Conservation (phyloP, 2,113 vertebrate species). For the Steatornis caripensis region DNA sequence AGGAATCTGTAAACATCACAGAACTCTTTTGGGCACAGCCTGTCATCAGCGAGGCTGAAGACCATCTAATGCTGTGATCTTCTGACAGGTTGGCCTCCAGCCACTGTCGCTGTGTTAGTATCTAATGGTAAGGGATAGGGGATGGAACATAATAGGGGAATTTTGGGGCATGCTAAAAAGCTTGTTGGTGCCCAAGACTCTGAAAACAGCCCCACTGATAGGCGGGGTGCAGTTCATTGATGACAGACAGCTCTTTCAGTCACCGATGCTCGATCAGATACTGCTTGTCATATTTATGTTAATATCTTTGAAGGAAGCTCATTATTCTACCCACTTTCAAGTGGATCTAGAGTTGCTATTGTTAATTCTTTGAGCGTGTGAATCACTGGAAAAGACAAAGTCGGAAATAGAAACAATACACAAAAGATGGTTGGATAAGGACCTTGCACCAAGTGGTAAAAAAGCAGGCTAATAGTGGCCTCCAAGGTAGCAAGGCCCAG, state of each 20-base stretch:
- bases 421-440: neutral
- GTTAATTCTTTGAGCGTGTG: conserved; percentile 15
- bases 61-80: neutral
- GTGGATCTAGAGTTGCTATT: conserved; percentile 26
- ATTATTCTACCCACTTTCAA: conserved; percentile 52
- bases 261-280: neutral
- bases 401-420: neutral
- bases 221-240: neutral
- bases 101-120: neutral
- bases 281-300: neutral
- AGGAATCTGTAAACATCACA: neutral
- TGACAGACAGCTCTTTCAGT: neutral
- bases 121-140: neutral
- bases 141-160: neutral
- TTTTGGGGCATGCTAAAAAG: neutral
- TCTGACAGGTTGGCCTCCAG: neutral
- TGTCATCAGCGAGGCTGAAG: neutral
- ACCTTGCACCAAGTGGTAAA: neutral
- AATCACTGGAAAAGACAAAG: neutral
- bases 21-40: neutral
- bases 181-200: neutral
- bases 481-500: neutral
- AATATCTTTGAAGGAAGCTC: conserved; percentile 29
- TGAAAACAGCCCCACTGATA: neutral
- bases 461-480: neutral